These are phyloP conservation scores for Tapera naevia DNA, from an alignment of 2,797 vertebrate genomes.

Conservation along the genomic window DNA sequence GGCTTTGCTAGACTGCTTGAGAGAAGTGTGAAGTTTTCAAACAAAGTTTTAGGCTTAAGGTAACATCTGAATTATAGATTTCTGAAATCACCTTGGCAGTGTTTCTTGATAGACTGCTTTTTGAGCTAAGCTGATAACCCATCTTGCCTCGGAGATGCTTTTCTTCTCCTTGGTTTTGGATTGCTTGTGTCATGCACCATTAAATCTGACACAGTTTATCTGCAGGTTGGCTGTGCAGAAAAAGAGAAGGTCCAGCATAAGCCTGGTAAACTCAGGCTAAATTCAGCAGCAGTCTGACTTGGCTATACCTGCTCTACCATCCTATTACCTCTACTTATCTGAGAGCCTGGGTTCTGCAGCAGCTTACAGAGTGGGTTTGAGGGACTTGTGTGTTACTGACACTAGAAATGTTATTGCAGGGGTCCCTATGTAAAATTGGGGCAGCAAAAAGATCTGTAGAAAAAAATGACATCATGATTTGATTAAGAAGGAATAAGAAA, in stretches of 20 bases:
- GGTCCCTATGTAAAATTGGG: background rate
- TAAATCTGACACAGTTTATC: constrained; percentile 54
- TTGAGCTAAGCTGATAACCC: constrained; percentile 38
- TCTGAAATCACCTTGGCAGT: background rate
- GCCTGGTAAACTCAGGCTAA: background rate
- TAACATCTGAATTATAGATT: constrained; percentile 57
- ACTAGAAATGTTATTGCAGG: background rate
- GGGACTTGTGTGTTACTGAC: background rate
- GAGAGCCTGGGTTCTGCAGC: background rate
- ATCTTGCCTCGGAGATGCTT: background rate
- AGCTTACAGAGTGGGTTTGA: background rate
- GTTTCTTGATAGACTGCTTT: constrained; percentile 33
- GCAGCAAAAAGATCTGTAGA: background rate
- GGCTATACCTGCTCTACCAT: background rate
- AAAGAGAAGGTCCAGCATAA: background rate
- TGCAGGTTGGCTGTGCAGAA: constrained; percentile 25
- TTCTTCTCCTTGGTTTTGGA: background rate
- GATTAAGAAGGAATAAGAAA: background rate
- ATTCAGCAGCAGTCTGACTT: background rate
- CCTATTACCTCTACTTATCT: background rate
- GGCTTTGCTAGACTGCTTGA: constrained; percentile 49
- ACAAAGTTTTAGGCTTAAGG: constrained; percentile 59
- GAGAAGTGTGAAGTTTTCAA: constrained; percentile 50
- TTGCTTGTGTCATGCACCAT: constrained; percentile 53
- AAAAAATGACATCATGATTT: background rate